phyloP scores from a whole-genome alignment of 2,113 vertebrate genomes.

The Aramus guarauna region DNA sequence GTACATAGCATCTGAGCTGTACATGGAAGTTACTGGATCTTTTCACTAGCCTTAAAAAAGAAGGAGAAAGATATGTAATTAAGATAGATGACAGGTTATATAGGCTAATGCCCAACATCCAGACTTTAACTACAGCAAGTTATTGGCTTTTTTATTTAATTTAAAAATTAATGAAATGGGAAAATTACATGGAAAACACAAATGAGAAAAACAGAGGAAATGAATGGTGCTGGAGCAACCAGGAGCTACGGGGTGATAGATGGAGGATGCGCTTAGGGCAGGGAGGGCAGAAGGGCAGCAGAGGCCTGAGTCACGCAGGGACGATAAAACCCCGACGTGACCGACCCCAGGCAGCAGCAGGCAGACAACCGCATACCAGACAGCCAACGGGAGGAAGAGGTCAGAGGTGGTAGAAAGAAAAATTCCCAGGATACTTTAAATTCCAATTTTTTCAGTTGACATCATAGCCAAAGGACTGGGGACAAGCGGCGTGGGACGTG shows the following conservation, averaged over 20 bases:
- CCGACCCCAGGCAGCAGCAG: background rate
- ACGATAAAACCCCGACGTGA: background rate
- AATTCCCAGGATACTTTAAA: background rate
- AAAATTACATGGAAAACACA: background rate
- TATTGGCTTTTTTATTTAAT: background rate
- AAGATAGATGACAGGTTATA: background rate
- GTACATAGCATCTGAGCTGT: background rate
- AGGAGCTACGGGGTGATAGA: background rate
- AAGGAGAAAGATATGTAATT: background rate
- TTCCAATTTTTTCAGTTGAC: background rate
- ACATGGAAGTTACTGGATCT: background rate
- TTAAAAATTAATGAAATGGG: conserved; percentile 4
- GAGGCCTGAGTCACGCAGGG: accelerated
- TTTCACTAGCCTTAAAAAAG: background rate
- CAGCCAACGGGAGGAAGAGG: background rate
- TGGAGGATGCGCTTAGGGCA: background rate
- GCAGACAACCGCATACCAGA: background rate
- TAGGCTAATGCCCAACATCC: background rate
- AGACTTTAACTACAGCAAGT: background rate
- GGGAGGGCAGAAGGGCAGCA: background rate
- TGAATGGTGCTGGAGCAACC: background rate
- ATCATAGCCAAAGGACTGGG: background rate
- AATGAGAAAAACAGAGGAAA: background rate
- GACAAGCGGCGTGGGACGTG: accelerated
- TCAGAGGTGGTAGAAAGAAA: background rate